Evolutionary conservation across 2,797 vertebrate genomes (phyloP).

Genomic region (Trematomus bernacchii): DNA sequence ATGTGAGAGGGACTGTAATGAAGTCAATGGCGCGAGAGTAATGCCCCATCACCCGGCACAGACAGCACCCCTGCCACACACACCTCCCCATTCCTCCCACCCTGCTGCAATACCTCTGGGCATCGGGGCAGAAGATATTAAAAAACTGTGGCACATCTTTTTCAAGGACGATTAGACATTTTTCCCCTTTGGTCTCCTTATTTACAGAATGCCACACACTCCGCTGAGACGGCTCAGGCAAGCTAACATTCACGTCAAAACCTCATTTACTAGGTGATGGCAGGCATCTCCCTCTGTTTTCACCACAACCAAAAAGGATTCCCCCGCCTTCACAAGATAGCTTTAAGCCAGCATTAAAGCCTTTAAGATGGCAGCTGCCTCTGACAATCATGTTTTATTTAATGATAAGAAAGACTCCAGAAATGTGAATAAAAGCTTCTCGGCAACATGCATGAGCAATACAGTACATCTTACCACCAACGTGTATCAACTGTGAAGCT

Average conservation of each 20-base stretch:
- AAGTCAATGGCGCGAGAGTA: slow-evolving; percentile 85
- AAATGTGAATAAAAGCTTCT: slow-evolving; percentile 31
- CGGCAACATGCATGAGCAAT: slow-evolving; percentile 11
- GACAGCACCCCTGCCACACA: slow-evolving; percentile 64
- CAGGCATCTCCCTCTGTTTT: slow-evolving; percentile 49
- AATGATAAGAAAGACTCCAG: slow-evolving; percentile 46
- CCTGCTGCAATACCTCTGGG: slow-evolving; percentile 74
- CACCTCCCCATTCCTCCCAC: slow-evolving; percentile 59
- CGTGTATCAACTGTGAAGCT: slow-evolving; percentile 11
- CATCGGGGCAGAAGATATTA: slow-evolving; percentile 79
- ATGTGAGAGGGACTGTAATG: slow-evolving; percentile 81
- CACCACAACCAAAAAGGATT: slow-evolving; percentile 30
- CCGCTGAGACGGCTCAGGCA: slow-evolving; percentile 45
- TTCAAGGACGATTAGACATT: slow-evolving; percentile 81
- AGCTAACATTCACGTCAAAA: slow-evolving; percentile 54
- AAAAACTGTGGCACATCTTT: slow-evolving; percentile 79
- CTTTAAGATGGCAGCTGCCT: slow-evolving; percentile 34
- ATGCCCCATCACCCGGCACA: slow-evolving; percentile 79
- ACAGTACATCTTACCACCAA: not conserved
- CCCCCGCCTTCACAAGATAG: slow-evolving; percentile 19
- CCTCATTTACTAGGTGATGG: slow-evolving; percentile 42
- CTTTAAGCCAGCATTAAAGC: slow-evolving; percentile 52
- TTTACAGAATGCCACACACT: slow-evolving; percentile 69
- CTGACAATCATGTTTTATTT: slow-evolving; percentile 48
- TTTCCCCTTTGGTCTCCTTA: slow-evolving; percentile 71